A percentile compares a stretch with the other conserved stretches of the same genome.
phyloP scores from a whole-genome alignment of 2,113 vertebrate genomes.

The Colossoma macropomum region DNA sequence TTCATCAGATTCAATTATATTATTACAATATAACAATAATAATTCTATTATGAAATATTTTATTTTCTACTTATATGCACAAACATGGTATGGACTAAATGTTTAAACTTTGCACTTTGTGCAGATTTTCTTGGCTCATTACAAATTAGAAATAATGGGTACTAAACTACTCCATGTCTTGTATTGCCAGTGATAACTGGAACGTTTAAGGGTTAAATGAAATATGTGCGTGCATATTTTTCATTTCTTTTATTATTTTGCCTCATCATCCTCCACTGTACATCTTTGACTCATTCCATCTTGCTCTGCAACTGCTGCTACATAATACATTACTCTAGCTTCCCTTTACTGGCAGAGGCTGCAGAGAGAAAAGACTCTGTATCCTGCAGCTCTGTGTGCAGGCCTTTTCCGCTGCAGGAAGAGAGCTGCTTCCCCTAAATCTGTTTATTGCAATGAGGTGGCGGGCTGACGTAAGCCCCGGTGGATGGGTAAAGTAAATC shows the following conservation, averaged over 20 bases:
- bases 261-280: not conserved
- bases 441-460: conserved; percentile 65
- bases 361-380: not conserved
- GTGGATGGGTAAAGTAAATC: conserved; percentile 64
- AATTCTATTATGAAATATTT: too few species aligned
- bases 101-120: too few species aligned
- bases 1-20: too few species aligned
- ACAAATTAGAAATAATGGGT: too few species aligned
- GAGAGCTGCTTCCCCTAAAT: conserved; percentile 47
- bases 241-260: not conserved
- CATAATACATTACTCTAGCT: conserved; percentile 23
- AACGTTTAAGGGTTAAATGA: not conserved
- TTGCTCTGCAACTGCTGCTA: conserved; percentile 12
- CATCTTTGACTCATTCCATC: not conserved
- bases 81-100: too few species aligned
- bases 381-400: not conserved
- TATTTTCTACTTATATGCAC: too few species aligned
- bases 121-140: too few species aligned
- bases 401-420: conserved; percentile 29
- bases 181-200: too few species aligned
- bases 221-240: too few species aligned
- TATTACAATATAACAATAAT: too few species aligned
- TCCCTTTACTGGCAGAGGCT: conserved; percentile 4
- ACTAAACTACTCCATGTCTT: too few species aligned
- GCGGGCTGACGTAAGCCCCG: conserved; percentile 60